Conservation (phyloP, 2,113 vertebrate species). For the Sarotherodon lohbergeri region DNA sequence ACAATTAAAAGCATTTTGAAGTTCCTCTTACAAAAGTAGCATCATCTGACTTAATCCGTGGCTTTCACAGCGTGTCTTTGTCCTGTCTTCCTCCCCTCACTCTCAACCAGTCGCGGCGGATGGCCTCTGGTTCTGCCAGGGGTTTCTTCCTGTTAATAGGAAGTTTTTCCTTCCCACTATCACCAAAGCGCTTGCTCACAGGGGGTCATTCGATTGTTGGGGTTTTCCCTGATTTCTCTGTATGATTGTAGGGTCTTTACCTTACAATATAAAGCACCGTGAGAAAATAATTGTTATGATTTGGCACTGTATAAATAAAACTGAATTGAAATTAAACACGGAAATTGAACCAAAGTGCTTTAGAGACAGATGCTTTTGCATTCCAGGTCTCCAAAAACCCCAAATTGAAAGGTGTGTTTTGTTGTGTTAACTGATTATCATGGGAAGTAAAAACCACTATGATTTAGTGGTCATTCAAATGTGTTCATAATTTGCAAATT, state of each 20-base stretch:
- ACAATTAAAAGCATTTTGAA: background rate
- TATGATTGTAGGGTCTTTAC: background rate
- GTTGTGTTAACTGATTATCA: background rate
- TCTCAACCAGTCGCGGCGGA: background rate
- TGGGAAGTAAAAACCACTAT: background rate
- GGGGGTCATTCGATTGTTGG: background rate
- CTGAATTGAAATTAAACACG: background rate
- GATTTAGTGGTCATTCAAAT: background rate
- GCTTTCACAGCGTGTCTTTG: background rate
- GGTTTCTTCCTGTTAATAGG: background rate
- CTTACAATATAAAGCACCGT: background rate
- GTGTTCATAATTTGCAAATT: background rate
- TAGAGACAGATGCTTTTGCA: background rate
- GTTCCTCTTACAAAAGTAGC: background rate
- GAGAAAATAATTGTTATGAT: background rate
- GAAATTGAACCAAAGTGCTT: background rate
- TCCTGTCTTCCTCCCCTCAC: background rate
- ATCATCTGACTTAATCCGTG: background rate
- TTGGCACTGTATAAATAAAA: background rate
- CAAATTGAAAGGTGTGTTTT: background rate
- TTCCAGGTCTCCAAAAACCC: background rate
- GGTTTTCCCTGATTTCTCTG: background rate
- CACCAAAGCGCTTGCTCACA: background rate
- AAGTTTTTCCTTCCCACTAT: background rate
- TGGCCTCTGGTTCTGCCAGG: background rate